phyloP scores from a whole-genome alignment of 2,888 invertebrate species.

The Thelaira solivaga region DNA sequence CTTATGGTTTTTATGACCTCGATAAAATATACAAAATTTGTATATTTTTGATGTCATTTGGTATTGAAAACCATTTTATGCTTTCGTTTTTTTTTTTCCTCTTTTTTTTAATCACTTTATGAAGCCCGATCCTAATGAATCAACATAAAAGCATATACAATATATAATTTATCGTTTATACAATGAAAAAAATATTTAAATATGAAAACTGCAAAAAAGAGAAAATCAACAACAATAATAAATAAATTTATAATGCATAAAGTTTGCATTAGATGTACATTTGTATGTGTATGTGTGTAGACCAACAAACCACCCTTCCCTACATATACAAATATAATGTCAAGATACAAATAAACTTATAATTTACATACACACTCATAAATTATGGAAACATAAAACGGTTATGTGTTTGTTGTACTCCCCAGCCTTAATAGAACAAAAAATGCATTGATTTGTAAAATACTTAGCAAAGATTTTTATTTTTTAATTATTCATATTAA shows the following conservation, averaged over 20 bases:
- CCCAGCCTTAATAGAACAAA: constrained; percentile 53
- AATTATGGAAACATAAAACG: not conserved
- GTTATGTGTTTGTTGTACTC: constrained; percentile 66
- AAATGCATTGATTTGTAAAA: constrained; percentile 1
- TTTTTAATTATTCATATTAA: too few species aligned
- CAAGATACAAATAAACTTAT: constrained; percentile 13
- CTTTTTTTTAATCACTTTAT: constrained; percentile 72
- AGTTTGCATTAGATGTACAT: constrained; percentile 59
- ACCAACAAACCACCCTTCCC: not conserved
- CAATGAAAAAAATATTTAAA: constrained; percentile 43
- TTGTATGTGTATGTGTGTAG: constrained; percentile 61
- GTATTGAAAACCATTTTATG: constrained; percentile 77
- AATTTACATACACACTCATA: constrained; percentile 22
- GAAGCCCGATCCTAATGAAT: constrained; percentile 72
- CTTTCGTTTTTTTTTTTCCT: constrained; percentile 59
- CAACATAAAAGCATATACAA: constrained; percentile 65
- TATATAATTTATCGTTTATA: constrained; percentile 59
- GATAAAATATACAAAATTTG: constrained; percentile 59
- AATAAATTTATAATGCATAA: constrained; percentile 49
- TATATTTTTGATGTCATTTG: constrained; percentile 48
- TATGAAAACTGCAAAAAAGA: not conserved
- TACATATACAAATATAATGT: not conserved
- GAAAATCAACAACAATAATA: not conserved
- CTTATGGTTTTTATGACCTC: constrained; percentile 33
- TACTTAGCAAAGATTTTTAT: constrained; percentile 54